Conservation (phyloP, 2,888 invertebrate genomes). For the Lamellibrachia columna region DNA sequence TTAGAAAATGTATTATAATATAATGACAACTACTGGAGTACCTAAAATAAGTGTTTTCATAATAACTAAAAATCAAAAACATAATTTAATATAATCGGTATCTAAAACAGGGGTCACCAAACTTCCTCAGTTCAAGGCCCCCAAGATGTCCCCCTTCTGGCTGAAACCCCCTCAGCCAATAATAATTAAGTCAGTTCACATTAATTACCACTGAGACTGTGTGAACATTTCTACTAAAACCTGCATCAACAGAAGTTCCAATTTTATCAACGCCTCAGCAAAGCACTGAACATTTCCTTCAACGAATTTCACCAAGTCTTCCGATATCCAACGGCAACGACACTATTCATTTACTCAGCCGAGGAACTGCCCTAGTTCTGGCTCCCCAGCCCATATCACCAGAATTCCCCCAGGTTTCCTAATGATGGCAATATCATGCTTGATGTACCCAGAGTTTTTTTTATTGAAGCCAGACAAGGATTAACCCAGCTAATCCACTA, state of each 20-base stretch:
- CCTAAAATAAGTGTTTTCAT: no score
- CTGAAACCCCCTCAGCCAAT: no score
- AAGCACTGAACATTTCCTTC: neutral
- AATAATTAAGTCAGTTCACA: neutral
- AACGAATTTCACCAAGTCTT: neutral
- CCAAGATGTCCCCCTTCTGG: no score
- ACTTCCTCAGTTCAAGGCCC: no score
- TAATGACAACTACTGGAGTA: no score
- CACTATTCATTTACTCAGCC: neutral
- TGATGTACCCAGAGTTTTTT: neutral
- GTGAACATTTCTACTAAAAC: neutral
- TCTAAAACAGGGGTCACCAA: no score
- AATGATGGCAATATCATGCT: neutral
- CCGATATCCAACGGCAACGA: neutral
- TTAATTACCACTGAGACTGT: neutral
- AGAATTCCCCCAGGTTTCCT: neutral
- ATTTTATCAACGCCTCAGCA: neutral
- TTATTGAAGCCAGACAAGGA: neutral
- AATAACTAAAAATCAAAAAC: no score
- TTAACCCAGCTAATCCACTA: neutral
- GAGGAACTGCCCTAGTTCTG: neutral
- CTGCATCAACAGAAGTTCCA: neutral
- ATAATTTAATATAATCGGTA: no score
- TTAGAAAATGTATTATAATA: no score
- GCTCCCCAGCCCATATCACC: neutral